Percentiles rank a stretch among this genome's conserved stretches.
These are phyloP conservation scores for Celastrina argiolus DNA, from an alignment of 2,888 invertebrate genomes.

Conservation along the genomic window DNA sequence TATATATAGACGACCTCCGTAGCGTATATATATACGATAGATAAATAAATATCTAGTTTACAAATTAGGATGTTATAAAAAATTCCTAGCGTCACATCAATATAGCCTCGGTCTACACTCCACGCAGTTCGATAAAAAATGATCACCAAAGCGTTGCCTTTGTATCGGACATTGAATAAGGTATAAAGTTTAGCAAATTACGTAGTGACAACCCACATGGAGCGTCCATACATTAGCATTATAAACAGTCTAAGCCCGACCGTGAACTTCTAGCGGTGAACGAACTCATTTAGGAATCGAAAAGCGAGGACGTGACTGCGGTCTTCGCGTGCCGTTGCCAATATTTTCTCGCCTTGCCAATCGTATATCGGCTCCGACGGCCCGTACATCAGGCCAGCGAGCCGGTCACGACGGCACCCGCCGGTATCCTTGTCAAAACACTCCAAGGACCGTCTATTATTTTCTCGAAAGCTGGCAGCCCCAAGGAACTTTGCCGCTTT, in stretches of 20 bases:
- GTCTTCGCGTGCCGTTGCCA: conserved; percentile 41
- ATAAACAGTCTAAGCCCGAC: conserved; percentile 47
- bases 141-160: background rate
- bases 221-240: conserved; percentile 55
- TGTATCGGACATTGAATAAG: background rate
- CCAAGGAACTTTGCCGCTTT: background rate
- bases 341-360: conserved; percentile 48
- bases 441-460: conserved; percentile 20
- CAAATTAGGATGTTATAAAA: background rate
- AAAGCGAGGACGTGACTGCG: conserved; percentile 61
- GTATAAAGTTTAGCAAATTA: conserved; percentile 35
- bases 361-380: conserved; percentile 48
- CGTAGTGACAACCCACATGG: conserved; percentile 45
- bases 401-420: conserved; percentile 42
- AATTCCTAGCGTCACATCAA: background rate
- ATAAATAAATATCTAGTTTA: background rate
- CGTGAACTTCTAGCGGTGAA: conserved; percentile 63
- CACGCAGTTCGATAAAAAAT: background rate
- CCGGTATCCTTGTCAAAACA: conserved; percentile 35
- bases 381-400: conserved; percentile 45
- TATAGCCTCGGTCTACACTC: background rate
- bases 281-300: conserved; percentile 71
- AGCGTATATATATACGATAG: no score
- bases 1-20: no score
- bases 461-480: background rate